phyloP scores from a whole-genome alignment of 2,888 invertebrate genomes.

The Prostheceraeus crozeri region DNA sequence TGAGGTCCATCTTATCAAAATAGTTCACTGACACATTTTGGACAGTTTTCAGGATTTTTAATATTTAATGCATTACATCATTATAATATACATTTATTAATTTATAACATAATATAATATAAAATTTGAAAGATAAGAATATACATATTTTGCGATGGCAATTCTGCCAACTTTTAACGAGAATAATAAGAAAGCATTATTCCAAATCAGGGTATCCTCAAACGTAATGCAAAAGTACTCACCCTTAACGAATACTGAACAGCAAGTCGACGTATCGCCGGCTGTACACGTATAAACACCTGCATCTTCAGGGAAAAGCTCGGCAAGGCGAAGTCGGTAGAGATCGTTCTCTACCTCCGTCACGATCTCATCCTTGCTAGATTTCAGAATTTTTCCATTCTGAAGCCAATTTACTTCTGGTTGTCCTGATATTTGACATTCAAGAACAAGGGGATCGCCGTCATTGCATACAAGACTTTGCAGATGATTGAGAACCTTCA shows the following conservation, averaged over 20 bases:
- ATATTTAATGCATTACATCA: too few species aligned
- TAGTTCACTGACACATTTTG: too few species aligned
- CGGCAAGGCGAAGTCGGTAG: slow-evolving; percentile 13
- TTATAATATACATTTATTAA: too few species aligned
- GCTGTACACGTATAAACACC: slow-evolving; percentile 7
- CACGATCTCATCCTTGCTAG: slow-evolving; percentile 22
- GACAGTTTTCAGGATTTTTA: too few species aligned
- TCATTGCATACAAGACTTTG: neutral
- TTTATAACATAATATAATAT: too few species aligned
- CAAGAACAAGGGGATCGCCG: neutral
- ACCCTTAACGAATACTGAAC: slow-evolving; percentile 5
- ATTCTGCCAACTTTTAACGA: too few species aligned
- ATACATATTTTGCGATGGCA: too few species aligned
- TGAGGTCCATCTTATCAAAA: too few species aligned
- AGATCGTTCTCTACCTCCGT: slow-evolving; percentile 3
- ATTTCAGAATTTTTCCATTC: too few species aligned
- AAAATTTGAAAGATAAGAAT: too few species aligned
- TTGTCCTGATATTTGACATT: neutral
- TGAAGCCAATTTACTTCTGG: too few species aligned
- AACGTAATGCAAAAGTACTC: neutral
- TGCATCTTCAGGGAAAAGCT: slow-evolving; percentile 30
- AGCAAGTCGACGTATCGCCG: slow-evolving; percentile 3
- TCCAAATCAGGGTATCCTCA: neutral
- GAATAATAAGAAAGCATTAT: too few species aligned
- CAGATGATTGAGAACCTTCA: neutral